Base-by-base conservation (phyloP, 2,797 vertebrate species). In the Amazona ochrocephala region DNA sequence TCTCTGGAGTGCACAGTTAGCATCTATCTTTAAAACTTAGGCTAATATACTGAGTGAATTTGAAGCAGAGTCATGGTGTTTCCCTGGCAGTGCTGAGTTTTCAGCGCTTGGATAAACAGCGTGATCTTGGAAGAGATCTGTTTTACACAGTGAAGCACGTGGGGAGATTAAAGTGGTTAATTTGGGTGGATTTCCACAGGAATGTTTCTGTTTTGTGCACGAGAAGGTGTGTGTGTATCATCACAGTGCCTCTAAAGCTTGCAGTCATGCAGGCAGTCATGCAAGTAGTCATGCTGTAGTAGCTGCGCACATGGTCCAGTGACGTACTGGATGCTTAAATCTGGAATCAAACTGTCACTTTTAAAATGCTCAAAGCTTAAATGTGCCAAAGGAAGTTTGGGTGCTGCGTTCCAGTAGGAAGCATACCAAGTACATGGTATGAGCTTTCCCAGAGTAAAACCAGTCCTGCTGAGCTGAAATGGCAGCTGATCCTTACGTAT, bases 401-500 rank as follows among this genome's bases (percentile, higher is more conserved):
- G 13, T 68, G 80, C 62, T 65, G 44, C 1, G 1, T 73, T 90
- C 77, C 45, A 29, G 39, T 37, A 42, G 66, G 84, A 39, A 44
- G 32, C 64, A 79, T 65, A 65, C 27, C 53, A 24, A 37, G 18
- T 41, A 32, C 2, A 0, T 67, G 78, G 62, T 68, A 1, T 53
- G 72, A 78, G 37, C 53, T 37, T 82, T 73, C 39, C 51, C 48
- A 23, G 79, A 53, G 53, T 61, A 24, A 86, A 84, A 60, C 13
- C 68, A 54, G 32, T 39, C 39, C 54, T 50, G 3, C 64, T 44
- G 75, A 22, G 84, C 19, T 66, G 81, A 45, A 82, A 22, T 90
- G 60, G 81, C 89, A 92, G 67, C 84, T 93, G 61, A 41, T 56
- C 78, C 84, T 84, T 78, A 58, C 62, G 17, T 77, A 1, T 23